These are phyloP conservation scores for Tor tambroides DNA, from an alignment of 2,113 vertebrate genomes.

Conservation along the genomic window DNA sequence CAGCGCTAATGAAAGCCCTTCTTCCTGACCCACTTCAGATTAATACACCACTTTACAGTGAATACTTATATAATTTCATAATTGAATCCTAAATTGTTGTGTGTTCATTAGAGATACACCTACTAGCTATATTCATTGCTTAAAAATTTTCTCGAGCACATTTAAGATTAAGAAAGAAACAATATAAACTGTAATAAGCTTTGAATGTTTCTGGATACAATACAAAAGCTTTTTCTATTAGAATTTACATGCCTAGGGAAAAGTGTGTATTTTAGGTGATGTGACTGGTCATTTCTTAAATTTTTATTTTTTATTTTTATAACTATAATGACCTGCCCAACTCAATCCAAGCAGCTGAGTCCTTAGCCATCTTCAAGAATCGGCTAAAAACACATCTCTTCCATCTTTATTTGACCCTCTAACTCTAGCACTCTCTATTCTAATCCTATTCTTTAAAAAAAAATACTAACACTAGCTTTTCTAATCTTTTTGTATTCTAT, in stretches of 20 bases:
- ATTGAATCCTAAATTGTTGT: conserved; percentile 79
- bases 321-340: neutral
- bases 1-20: conserved; percentile 83
- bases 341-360: too few species aligned
- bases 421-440: too few species aligned
- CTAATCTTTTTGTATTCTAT: too few species aligned
- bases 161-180: neutral
- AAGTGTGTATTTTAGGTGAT: neutral
- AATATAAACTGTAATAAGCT: neutral
- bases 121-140: conserved; percentile 20
- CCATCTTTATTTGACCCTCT: too few species aligned
- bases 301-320: neutral
- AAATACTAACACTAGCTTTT: too few species aligned
- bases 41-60: conserved; percentile 77
- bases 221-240: too few species aligned
- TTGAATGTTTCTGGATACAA: neutral
- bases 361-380: too few species aligned
- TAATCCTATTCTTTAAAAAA: too few species aligned
- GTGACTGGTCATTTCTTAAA: neutral
- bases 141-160: neutral
- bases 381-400: too few species aligned
- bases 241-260: neutral
- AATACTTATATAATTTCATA: conserved; percentile 84
- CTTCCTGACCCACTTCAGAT: conserved; percentile 80
- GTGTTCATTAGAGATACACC: conserved; percentile 47